Evolutionary conservation across 2,113 vertebrate species (phyloP), one percentile per base, ranked within the genome.

Genomic region (Lasiurus borealis): DNA sequence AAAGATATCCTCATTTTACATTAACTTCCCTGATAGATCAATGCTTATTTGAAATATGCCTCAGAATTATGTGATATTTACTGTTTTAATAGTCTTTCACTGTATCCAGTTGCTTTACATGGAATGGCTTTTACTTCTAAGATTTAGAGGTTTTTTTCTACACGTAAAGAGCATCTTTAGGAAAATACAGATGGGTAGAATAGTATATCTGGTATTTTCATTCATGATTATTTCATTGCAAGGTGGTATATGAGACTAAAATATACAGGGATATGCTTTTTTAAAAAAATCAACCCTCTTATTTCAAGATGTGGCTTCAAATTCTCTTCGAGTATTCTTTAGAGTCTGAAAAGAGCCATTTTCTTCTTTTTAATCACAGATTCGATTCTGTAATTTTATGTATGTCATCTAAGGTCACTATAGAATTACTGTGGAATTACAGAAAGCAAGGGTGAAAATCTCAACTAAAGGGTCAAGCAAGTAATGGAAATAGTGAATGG

Each of bases 1-100:
- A 98, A 98, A 97, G 93, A 97, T 97, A 96, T 29, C 18, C 52
- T n/a, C 62, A 94, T 90, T 98, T 97, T 97, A 94, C 96, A 96
- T 91, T 95, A 81, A 94, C 97, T 98, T 96, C 78, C 92, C 85
- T n/a, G 68, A 72, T 52, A 97, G 95, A 97, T 96, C 95, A 97
- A 57, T 3, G 8, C 88, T 90, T 94, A 50, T 69, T 68, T 97
- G 91, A 98, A 98, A 96, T 97, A 92, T 97, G 85, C 86, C 94
- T 93, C 72, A 94, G 82, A 98, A 96, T 96, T 96, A 94, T 91
- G 87, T 50, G 87, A 57, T 96, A 92, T 97, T 97, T 97, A 89
- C 95, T 96, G 44, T 94, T 93, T 88, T 93, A 72, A 46, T 40
- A 73, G 64, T 50, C 50, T 97, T 96, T 89, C 85, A 90, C 31